Evolutionary conservation across 2,888 invertebrate genomes (phyloP).

Genomic region (Allolobophora icterica): DNA sequence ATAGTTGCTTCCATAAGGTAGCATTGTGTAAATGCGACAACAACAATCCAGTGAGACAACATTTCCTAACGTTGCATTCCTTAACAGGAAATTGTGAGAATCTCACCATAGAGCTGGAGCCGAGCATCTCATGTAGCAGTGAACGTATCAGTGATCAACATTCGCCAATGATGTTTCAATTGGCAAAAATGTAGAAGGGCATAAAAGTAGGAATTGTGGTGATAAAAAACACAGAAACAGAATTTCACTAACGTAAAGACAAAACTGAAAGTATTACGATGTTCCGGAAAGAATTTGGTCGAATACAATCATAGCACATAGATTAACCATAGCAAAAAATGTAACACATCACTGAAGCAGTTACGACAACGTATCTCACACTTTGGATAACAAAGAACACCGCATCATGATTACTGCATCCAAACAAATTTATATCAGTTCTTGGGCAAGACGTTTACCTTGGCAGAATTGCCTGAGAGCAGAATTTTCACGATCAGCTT

Average conservation of each 20-base stretch:
- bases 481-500: neutral
- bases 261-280: neutral
- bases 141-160: neutral
- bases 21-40: too few relatives aligned
- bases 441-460: neutral
- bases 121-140: neutral
- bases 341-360: neutral
- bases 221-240: neutral
- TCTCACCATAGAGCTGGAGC: neutral
- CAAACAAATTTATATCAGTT: neutral
- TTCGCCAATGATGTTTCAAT: neutral
- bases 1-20: too few relatives aligned
- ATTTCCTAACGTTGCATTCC: neutral
- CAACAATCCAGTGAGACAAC: neutral
- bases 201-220: neutral
- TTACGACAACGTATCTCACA: neutral
- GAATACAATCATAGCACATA: neutral
- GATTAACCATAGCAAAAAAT: neutral
- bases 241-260: neutral
- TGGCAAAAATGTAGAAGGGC: neutral
- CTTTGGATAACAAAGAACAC: neutral
- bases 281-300: neutral
- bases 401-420: neutral
- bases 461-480: neutral
- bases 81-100: neutral